A percentile compares a stretch with the other conserved stretches of the same genome.
Evolutionary conservation across 2,797 vertebrate genomes (phyloP).

Genomic region (Sebastolobus alascanus): DNA sequence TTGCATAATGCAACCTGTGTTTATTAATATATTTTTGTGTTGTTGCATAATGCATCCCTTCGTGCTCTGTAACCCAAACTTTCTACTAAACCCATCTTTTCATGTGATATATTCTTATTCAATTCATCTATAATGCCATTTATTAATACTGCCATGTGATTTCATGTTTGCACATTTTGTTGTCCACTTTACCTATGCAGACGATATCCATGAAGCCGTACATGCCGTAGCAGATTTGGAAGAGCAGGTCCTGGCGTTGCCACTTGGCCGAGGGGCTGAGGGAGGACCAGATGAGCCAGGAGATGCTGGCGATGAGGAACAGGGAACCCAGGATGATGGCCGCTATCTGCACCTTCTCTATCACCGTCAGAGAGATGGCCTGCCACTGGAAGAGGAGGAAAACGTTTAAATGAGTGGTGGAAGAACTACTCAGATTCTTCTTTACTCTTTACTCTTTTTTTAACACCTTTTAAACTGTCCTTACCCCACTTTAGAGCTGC

Average conservation of each 20-base stretch:
- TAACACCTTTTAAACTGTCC: background rate
- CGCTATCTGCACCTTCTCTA: constrained; percentile 96
- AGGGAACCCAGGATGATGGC: constrained; percentile 95
- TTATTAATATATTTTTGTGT: constrained; percentile 49
- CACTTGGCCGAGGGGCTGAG: constrained; percentile 96
- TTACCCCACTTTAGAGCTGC: background rate
- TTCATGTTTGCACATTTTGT: background rate
- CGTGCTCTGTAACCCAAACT: constrained; percentile 9
- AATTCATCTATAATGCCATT: background rate
- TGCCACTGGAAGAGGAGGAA: constrained; percentile 87
- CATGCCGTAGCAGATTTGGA: constrained; percentile 98
- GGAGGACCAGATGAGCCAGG: constrained; percentile 96
- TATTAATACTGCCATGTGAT: background rate
- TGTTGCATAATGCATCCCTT: constrained; percentile 34
- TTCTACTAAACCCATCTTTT: background rate
- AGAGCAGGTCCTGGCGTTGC: constrained; percentile 96
- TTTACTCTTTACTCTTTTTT: background rate
- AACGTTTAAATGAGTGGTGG: background rate
- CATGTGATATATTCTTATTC: background rate
- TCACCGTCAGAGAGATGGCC: constrained; percentile 95
- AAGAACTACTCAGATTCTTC: background rate
- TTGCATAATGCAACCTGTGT: constrained; percentile 48
- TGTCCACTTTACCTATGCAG: constrained; percentile 89
- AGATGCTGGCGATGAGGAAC: constrained; percentile 97
- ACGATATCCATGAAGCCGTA: constrained; percentile 98